A percentile compares a stretch with the other conserved stretches of the same genome.
Evolutionary conservation across 2,113 vertebrate genomes (phyloP).

Genomic region (mouse (Mus musculus)): DNA sequence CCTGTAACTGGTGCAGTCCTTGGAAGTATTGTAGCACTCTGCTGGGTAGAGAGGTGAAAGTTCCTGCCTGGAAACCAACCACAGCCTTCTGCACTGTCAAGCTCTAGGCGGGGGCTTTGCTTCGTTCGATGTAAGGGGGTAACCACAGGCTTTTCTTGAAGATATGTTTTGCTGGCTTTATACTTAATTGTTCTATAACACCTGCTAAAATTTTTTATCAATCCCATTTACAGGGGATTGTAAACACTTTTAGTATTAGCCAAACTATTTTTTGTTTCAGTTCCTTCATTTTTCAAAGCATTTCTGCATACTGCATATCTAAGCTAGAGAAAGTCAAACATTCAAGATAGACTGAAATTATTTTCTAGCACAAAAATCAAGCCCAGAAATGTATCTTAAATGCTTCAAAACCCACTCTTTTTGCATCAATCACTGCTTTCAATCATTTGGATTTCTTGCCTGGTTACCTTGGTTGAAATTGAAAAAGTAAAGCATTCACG

Average conservation of each 20-base stretch:
- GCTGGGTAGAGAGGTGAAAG: background rate
- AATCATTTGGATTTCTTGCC: slow-evolving; percentile 53
- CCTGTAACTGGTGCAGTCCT: background rate
- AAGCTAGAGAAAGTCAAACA: slow-evolving; percentile 7
- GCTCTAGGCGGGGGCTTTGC: background rate
- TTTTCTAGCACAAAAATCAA: slow-evolving; percentile 41
- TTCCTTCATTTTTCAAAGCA: background rate
- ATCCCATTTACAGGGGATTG: background rate
- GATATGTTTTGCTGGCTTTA: background rate
- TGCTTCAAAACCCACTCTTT: slow-evolving; percentile 12
- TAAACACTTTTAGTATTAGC: background rate
- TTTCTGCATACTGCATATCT: slow-evolving; percentile 23
- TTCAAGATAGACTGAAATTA: slow-evolving; percentile 46
- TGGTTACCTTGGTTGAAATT: slow-evolving; percentile 56
- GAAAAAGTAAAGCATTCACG: slow-evolving; percentile 53
- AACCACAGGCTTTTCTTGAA: background rate
- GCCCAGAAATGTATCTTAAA: slow-evolving; percentile 31
- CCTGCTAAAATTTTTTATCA: background rate
- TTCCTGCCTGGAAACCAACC: background rate
- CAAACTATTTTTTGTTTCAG: background rate
- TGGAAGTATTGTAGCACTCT: background rate
- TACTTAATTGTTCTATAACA: background rate
- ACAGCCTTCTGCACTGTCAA: background rate
- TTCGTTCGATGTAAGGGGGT: background rate
- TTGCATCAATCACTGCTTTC: slow-evolving; percentile 25